These are phyloP conservation scores for Malurus elegans DNA, from an alignment of 2,113 vertebrate species.

Conservation along the genomic window DNA sequence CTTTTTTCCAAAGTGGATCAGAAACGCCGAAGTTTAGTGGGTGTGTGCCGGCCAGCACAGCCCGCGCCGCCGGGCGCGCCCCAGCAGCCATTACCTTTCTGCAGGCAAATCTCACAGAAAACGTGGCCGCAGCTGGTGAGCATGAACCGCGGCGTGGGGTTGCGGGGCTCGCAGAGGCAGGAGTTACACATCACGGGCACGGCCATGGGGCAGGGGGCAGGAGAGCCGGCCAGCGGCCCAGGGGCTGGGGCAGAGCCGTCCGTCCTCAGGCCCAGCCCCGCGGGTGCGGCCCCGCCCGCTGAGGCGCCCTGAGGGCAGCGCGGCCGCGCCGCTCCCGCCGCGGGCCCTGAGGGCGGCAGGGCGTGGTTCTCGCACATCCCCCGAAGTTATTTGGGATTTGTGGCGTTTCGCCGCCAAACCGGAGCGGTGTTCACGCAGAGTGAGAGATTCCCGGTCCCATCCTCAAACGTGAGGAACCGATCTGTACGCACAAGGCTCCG, in stretches of 20 bases:
- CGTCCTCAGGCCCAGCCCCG: not conserved
- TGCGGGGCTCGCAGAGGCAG: conserved; percentile 76
- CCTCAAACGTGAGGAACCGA: accelerated
- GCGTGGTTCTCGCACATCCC: not conserved
- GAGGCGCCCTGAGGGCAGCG: not conserved
- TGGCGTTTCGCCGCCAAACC: not conserved
- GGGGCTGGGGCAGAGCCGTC: accelerated
- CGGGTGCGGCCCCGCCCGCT: accelerated
- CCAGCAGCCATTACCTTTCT: conserved; percentile 75
- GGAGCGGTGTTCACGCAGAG: accelerated
- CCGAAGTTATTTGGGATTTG: accelerated
- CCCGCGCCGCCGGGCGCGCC: not conserved
- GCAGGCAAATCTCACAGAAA: conserved; percentile 82
- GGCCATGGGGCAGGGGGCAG: conserved; percentile 66
- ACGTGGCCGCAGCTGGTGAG: conserved; percentile 89
- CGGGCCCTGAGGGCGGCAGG: accelerated
- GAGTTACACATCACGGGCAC: conserved; percentile 80
- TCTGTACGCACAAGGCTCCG: accelerated
- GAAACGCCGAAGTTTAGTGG: accelerated
- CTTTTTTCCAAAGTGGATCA: not conserved
- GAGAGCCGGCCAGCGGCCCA: accelerated
- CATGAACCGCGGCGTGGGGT: conserved; percentile 65
- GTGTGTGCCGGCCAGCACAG: accelerated
- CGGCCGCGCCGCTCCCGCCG: accelerated
- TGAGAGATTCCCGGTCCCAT: accelerated